Conservation (phyloP, 2,113 vertebrate genomes). For the Ceyx margarethae region DNA sequence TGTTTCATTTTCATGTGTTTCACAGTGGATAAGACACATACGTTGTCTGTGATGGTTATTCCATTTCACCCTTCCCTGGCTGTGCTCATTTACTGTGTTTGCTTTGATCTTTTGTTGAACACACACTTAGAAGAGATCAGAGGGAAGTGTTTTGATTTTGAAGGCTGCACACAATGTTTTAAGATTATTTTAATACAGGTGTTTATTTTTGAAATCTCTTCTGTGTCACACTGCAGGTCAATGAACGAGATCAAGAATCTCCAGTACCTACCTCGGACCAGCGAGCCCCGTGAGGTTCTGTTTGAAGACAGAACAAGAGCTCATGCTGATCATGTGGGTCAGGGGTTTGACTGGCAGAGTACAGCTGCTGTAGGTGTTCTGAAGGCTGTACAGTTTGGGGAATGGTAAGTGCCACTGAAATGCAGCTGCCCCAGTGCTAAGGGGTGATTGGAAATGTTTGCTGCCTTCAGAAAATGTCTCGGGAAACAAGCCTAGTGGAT, state of each 20-base stretch:
- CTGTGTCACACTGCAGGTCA: slow-evolving; percentile 72
- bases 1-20: not conserved
- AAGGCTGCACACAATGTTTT: not conserved
- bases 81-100: not conserved
- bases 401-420: slow-evolving; percentile 79
- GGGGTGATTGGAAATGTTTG: not conserved
- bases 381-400: slow-evolving; percentile 96
- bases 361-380: slow-evolving; percentile 95
- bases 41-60: not conserved
- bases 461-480: not conserved
- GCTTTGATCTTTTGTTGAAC: not conserved
- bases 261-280: slow-evolving; percentile 94
- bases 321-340: slow-evolving; percentile 95
- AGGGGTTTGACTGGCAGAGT: slow-evolving; percentile 99
- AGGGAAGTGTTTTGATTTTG: not conserved
- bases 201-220: not conserved
- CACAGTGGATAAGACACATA: not conserved
- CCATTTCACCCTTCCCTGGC: not conserved
- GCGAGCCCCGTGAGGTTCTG: slow-evolving; percentile 94
- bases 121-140: not conserved
- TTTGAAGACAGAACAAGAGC: slow-evolving; percentile 96
- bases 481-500: not conserved
- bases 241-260: slow-evolving; percentile 98
- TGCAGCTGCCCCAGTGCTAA: rapidly evolving
- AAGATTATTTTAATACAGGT: not conserved